These are phyloP conservation scores for Oreocharis arfaki DNA, from an alignment of 2,113 vertebrate species.

Conservation along the genomic window DNA sequence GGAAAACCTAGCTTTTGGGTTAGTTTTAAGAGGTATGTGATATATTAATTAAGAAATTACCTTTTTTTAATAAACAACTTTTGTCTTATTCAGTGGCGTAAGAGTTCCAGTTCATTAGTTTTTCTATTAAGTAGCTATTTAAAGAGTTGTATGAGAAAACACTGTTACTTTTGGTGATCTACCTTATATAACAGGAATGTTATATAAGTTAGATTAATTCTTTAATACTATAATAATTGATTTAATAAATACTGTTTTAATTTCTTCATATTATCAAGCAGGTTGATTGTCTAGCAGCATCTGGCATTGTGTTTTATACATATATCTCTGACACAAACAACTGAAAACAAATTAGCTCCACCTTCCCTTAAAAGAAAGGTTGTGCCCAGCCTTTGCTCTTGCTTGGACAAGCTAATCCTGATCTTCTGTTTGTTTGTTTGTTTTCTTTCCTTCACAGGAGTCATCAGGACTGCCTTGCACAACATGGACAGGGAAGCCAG, in stretches of 20 bases:
- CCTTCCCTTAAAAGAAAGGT: neutral
- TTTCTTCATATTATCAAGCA: neutral
- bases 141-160: neutral
- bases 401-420: neutral
- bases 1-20: neutral
- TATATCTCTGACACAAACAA: neutral
- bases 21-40: neutral
- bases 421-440: neutral
- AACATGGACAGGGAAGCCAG: constrained; percentile 97
- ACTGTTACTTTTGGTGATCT: neutral
- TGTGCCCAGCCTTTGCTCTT: neutral
- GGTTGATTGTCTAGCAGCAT: neutral
- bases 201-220: neutral
- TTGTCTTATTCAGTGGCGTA: neutral
- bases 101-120: neutral
- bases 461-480: constrained; percentile 94
- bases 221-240: neutral
- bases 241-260: neutral
- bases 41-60: neutral
- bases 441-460: constrained; percentile 74
- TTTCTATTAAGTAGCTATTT: neutral
- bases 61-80: neutral
- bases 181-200: neutral
- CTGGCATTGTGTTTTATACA: neutral
- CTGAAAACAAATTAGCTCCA: neutral